phyloP scores from a whole-genome alignment of 2,113 vertebrate genomes.

The Microcebus murinus region DNA sequence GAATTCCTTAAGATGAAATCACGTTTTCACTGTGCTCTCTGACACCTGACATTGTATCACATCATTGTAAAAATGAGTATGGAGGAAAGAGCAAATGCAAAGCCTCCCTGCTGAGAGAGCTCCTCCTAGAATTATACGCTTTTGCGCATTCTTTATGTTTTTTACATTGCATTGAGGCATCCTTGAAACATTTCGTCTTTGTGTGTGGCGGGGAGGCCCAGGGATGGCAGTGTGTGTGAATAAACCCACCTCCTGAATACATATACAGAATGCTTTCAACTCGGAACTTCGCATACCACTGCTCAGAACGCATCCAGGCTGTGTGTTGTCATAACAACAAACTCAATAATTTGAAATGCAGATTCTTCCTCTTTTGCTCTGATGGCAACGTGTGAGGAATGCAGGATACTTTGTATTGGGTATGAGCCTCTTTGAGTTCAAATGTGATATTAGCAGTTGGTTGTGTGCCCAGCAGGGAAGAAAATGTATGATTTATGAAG shows the following conservation, averaged over 20 bases:
- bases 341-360: slow-evolving; percentile 84
- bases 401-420: slow-evolving; percentile 67
- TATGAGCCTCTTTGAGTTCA: slow-evolving; percentile 71
- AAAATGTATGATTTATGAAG: slow-evolving; percentile 69
- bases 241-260: slow-evolving; percentile 44
- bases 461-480: slow-evolving; percentile 69
- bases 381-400: slow-evolving; percentile 75
- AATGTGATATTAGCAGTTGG: slow-evolving; percentile 74
- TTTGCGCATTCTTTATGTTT: slow-evolving; percentile 22
- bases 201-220: neutral
- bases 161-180: slow-evolving; percentile 24
- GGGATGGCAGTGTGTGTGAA: neutral
- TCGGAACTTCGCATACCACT: slow-evolving; percentile 29
- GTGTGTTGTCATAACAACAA: slow-evolving; percentile 88
- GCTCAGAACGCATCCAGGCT: slow-evolving; percentile 62
- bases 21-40: neutral
- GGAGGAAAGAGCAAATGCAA: slow-evolving; percentile 1
- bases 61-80: neutral
- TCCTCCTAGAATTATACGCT: neutral
- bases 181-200: slow-evolving; percentile 32
- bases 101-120: slow-evolving; percentile 18
- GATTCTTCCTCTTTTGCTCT: slow-evolving; percentile 78
- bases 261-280: slow-evolving; percentile 62
- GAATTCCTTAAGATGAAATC: neutral
- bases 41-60: neutral